These are phyloP conservation scores for Bellardia bayeri DNA, from an alignment of 2,888 invertebrate genomes.

Conservation along the genomic window DNA sequence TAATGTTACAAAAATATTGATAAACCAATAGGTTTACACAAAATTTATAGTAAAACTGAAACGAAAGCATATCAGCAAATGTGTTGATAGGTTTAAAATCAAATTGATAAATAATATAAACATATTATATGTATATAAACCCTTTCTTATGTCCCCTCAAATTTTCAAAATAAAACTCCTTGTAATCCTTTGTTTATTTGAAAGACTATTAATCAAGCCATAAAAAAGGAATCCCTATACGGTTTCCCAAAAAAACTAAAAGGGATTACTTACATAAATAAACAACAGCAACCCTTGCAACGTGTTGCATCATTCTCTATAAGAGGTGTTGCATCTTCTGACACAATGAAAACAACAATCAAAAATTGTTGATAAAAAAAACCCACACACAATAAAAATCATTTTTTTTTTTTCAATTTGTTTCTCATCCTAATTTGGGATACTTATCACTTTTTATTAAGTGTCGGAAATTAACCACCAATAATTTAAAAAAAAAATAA, in stretches of 20 bases:
- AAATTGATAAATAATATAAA: constrained; percentile 40
- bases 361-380: constrained; percentile 25
- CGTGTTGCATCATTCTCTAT: constrained; percentile 57
- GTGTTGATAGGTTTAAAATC: constrained; percentile 27
- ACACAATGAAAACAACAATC: constrained; percentile 28
- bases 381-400: not conserved
- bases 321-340: not conserved
- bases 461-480: constrained; percentile 63
- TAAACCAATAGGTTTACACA: no score
- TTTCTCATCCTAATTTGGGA: constrained; percentile 66
- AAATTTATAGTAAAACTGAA: no score
- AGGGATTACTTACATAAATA: constrained; percentile 30
- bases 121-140: constrained; percentile 17
- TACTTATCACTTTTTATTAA: constrained; percentile 65
- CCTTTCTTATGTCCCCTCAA: constrained; percentile 11
- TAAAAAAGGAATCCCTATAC: constrained; percentile 17
- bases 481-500: constrained; percentile 23
- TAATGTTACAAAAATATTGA: no score
- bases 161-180: not conserved
- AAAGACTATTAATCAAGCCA: constrained; percentile 21
- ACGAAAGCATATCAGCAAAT: constrained; percentile 6
- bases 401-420: constrained; percentile 57
- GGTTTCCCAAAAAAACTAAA: constrained; percentile 3
- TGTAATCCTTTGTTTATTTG: constrained; percentile 37
- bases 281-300: constrained; percentile 44